phyloP scores from a whole-genome alignment of 2,797 vertebrate genomes.

The Clarias platycephalus region DNA sequence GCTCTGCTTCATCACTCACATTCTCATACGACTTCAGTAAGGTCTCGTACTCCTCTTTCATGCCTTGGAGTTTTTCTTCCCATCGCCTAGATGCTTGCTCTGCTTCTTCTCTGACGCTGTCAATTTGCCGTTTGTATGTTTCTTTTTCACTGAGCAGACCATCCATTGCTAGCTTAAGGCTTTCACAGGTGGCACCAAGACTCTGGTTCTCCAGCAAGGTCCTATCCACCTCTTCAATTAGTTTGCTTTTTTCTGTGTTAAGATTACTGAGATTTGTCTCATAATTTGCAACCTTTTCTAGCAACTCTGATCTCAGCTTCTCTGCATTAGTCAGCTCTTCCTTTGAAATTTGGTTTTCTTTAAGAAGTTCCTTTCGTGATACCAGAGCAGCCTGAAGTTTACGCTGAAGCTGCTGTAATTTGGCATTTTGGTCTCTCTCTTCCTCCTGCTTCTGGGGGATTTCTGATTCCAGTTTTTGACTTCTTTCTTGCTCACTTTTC shows the following conservation, averaged over 20 bases:
- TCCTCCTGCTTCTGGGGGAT: constrained; percentile 78
- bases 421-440: constrained; percentile 69
- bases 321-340: constrained; percentile 76
- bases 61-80: constrained; percentile 81
- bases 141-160: constrained; percentile 82
- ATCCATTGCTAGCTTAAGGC: constrained; percentile 84
- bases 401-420: constrained; percentile 83
- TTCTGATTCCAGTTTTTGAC: constrained; percentile 75
- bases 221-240: constrained; percentile 83
- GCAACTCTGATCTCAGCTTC: constrained; percentile 68
- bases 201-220: constrained; percentile 84
- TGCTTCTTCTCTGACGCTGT: constrained; percentile 73
- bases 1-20: constrained; percentile 87
- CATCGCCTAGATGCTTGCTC: constrained; percentile 72
- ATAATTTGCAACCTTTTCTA: constrained; percentile 63
- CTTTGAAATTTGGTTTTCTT: constrained; percentile 83
- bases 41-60: constrained; percentile 94
- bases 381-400: constrained; percentile 96
- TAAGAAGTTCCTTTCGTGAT: constrained; percentile 91
- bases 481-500: constrained; percentile 77
- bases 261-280: constrained; percentile 75
- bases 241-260: constrained; percentile 75
- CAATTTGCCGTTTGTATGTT: constrained; percentile 73
- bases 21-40: constrained; percentile 96
- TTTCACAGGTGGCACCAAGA: constrained; percentile 85